phyloP scores from a whole-genome alignment of 2,797 vertebrate species.

The Cottoperca gobio region DNA sequence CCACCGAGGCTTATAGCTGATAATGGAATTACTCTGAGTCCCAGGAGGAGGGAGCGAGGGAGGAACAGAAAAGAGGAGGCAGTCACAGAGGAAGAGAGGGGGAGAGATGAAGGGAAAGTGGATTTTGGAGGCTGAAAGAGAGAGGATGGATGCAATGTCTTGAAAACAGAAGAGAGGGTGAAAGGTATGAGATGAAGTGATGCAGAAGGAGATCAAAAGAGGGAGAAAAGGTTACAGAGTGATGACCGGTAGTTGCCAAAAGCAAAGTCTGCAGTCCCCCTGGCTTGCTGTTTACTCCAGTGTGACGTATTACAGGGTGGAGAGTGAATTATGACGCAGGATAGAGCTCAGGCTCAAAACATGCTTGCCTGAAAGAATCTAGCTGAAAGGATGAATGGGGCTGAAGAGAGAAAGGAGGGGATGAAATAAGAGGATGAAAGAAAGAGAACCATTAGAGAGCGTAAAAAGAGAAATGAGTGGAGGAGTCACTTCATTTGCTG shows the following conservation, averaged over 20 bases:
- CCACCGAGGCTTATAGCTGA: conserved; percentile 78
- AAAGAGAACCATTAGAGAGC: conserved; percentile 35
- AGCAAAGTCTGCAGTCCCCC: conserved; percentile 50
- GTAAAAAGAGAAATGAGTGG: conserved; percentile 30
- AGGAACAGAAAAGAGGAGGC: conserved; percentile 46
- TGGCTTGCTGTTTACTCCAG: conserved; percentile 58
- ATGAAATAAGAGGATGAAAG: conserved; percentile 38
- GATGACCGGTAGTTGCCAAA: conserved; percentile 44
- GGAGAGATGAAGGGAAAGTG: conserved; percentile 47
- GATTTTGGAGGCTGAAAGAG: conserved; percentile 39
- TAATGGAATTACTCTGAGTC: conserved; percentile 83
- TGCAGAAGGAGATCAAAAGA: conserved; percentile 20
- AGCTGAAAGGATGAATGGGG: conserved; percentile 44
- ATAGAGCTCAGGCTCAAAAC: conserved; percentile 51
- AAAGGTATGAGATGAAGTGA: conserved; percentile 35
- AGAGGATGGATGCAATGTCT: conserved; percentile 37
- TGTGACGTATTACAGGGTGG: conserved; percentile 58
- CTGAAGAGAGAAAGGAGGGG: conserved; percentile 26
- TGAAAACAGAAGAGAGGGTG: conserved; percentile 29
- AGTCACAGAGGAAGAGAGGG: conserved; percentile 33
- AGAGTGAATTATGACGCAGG: conserved; percentile 64
- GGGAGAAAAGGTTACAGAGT: conserved; percentile 31
- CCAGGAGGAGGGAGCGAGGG: conserved; percentile 54
- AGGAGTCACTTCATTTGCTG: not conserved
- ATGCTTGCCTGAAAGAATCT: conserved; percentile 50